phyloP scores from a whole-genome alignment of 2,888 invertebrate species.

The Barypeithes pellucidus region DNA sequence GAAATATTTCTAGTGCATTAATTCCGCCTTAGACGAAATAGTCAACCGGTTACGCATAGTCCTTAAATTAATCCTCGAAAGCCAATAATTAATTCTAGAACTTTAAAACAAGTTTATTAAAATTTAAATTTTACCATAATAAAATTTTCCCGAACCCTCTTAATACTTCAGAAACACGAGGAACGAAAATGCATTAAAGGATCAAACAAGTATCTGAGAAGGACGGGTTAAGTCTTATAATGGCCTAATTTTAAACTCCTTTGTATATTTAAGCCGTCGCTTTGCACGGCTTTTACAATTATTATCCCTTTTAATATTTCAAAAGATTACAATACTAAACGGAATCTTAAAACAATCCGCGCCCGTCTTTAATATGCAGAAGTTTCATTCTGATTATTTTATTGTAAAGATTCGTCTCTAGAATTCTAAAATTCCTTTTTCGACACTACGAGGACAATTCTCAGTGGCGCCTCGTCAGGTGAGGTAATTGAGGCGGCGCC shows the following conservation, averaged over 20 bases:
- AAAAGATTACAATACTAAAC: not conserved
- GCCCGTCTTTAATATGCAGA: not conserved
- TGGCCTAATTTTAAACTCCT: conserved; percentile 18
- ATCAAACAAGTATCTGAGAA: conserved; percentile 36
- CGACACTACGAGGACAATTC: not conserved
- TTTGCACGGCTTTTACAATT: not conserved
- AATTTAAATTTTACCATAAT: conserved; percentile 6
- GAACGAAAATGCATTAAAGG: conserved; percentile 23
- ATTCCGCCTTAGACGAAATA: no score
- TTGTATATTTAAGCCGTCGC: conserved; percentile 19
- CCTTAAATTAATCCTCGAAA: no score
- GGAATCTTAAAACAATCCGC: not conserved
- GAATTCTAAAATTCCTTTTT: not conserved
- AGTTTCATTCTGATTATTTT: not conserved
- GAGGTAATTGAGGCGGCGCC: not conserved
- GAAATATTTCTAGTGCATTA: no score
- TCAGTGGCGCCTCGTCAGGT: not conserved
- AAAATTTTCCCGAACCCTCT: not conserved
- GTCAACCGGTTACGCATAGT: no score
- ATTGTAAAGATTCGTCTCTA: not conserved
- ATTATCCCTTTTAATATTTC: conserved; percentile 15
- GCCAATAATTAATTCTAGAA: no score
- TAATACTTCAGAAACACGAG: not conserved
- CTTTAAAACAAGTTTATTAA: not conserved
- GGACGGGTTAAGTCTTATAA: conserved; percentile 19